phyloP scores from a whole-genome alignment of 2,888 invertebrate genomes.

The Dasysyrphus albostriatus region DNA sequence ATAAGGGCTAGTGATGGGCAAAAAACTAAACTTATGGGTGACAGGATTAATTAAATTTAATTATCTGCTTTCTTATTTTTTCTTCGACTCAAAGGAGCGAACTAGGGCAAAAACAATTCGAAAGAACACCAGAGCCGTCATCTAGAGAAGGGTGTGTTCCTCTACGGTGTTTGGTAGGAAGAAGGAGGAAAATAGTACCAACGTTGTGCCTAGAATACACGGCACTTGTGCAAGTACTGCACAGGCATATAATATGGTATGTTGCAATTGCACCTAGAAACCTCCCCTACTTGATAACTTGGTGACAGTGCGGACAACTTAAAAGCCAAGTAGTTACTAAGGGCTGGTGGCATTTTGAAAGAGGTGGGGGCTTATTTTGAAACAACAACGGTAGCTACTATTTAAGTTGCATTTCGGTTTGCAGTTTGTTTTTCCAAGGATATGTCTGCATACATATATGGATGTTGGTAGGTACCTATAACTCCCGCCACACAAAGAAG shows the following conservation, averaged over 20 bases:
- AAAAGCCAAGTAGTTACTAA: conserved; percentile 50
- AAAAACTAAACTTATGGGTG: conserved; percentile 72
- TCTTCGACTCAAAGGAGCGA: conserved; percentile 33
- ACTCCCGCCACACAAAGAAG: conserved; percentile 29
- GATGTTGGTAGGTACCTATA: too few relatives aligned
- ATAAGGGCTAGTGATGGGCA: conserved; percentile 42
- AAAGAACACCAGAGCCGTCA: conserved; percentile 45
- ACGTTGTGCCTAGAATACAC: neutral
- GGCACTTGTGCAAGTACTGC: neutral
- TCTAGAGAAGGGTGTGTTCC: conserved; percentile 11
- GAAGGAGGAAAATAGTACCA: neutral
- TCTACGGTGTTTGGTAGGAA: neutral
- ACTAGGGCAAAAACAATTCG: conserved; percentile 43
- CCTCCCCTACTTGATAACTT: conserved; percentile 57
- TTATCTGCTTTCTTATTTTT: conserved; percentile 68
- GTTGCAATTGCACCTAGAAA: conserved; percentile 1
- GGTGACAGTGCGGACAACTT: conserved; percentile 72
- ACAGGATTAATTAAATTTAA: conserved; percentile 76
- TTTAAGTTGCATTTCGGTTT: conserved; percentile 59
- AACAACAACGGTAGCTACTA: conserved; percentile 16
- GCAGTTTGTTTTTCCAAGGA: conserved; percentile 63
- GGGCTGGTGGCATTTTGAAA: conserved; percentile 11
- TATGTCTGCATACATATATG: neutral
- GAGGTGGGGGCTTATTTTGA: neutral
- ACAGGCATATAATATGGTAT: neutral